phyloP scores from a whole-genome alignment of 2,113 vertebrate genomes.

The Daphoenositta chrysoptera region DNA sequence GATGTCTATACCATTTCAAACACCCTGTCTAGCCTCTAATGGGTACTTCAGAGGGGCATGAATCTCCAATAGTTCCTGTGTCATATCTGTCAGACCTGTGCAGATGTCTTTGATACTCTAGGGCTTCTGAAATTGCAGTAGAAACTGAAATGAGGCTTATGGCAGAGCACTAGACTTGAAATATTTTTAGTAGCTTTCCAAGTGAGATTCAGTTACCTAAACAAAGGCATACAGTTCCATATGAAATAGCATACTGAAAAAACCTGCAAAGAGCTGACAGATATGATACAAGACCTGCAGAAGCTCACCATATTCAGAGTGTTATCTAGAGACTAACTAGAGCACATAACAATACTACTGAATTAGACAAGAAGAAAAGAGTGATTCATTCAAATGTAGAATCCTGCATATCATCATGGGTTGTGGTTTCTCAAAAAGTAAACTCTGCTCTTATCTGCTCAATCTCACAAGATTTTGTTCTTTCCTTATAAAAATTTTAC shows the following conservation, averaged over 20 bases:
- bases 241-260: background rate
- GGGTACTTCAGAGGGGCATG: background rate
- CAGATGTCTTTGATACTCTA: conserved; percentile 20
- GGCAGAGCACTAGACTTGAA: background rate
- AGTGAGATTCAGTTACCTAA: background rate
- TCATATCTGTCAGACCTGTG: background rate
- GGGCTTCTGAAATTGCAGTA: background rate
- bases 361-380: background rate
- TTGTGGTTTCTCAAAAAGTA: background rate
- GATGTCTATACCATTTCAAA: background rate
- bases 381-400: background rate
- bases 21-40: background rate
- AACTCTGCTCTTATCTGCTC: background rate
- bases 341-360: background rate
- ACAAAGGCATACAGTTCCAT: background rate
- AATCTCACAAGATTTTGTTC: background rate
- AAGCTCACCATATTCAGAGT: background rate
- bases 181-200: background rate
- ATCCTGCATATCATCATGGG: background rate
- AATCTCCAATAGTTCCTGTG: background rate
- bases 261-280: background rate
- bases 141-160: background rate
- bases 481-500: background rate
- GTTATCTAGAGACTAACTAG: background rate
- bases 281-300: background rate